Evolutionary conservation across 2,797 vertebrate species (phyloP), one percentile per base, ranked within the genome.

Genomic region (Cetoscarus ocellatus): DNA sequence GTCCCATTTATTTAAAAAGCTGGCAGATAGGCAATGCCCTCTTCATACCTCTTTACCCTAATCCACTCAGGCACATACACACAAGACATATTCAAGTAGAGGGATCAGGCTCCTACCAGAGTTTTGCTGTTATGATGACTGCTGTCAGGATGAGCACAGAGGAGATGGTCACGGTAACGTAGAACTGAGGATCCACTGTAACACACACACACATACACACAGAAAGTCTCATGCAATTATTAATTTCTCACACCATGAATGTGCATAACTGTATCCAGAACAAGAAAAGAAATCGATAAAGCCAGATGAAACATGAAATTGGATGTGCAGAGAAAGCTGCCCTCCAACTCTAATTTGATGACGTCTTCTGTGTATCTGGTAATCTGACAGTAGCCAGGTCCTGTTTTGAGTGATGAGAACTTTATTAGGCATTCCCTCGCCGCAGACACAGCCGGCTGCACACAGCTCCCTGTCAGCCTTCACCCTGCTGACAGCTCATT

Each of bases 141-240:
- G 94, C 95, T 36, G 91, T 94, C 79, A 95, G 80, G 90, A 95
- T 93, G 84, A 95, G 94, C 81, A 95, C 86, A n/a, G 94, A 93
- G 27, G 95, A 95, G 90, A 95, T 95, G 82, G 93, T 95, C 90
- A 95, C 93, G 49, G 95, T 95, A 88, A 95, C 95, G 79, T 95
- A 95, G 91, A 95, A 95, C 92, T 95, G 95, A 86, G 95, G 95
- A 88, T 95, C 95, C 86, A 95, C 95, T 95, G 89, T 72, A 92
- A 91, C 56, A 53, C 40, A 54, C 34, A 71, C 57, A 77, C 19
- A 75, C 66, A 79, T 19, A 54, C 34, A 71, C 57, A 77, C 19
- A 75, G 63, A 79, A 19, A 70, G 8, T 70, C 63, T 45, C 45
- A 71, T 55, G 57, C 34, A 53, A 43, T 84, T 86, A 86, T 67